phyloP scores from a whole-genome alignment of 2,113 vertebrate genomes.

The Dissostichus mawsoni region DNA sequence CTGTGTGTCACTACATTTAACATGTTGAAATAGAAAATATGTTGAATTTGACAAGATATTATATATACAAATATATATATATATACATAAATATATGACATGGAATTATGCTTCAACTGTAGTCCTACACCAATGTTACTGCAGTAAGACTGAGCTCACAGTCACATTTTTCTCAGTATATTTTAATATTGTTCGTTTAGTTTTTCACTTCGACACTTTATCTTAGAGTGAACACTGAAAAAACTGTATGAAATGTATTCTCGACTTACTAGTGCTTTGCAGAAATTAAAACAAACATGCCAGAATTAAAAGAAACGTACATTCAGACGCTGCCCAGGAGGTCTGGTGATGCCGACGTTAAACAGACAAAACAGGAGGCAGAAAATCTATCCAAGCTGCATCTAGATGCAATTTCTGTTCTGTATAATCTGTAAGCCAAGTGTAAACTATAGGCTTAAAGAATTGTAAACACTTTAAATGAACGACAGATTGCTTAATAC shows the following conservation, averaged over 20 bases:
- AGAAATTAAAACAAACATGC: conserved; percentile 3
- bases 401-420: background rate
- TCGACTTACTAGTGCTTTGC: background rate
- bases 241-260: background rate
- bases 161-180: background rate
- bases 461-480: conserved; percentile 2
- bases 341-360: background rate
- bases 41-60: too few species aligned
- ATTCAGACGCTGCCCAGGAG: background rate
- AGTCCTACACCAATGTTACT: background rate
- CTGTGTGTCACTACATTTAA: conserved; percentile 30
- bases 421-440: background rate
- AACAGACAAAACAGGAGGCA: background rate
- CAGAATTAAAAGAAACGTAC: background rate
- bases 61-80: too few species aligned
- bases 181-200: background rate
- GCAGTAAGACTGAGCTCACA: background rate
- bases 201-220: background rate
- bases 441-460: background rate
- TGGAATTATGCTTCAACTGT: background rate
- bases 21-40: too few species aligned
- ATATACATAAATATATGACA: too few species aligned
- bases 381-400: background rate
- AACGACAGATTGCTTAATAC: background rate
- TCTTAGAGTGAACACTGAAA: background rate